phyloP scores from a whole-genome alignment of 2,113 vertebrate species.

The Gavialis gangeticus region DNA sequence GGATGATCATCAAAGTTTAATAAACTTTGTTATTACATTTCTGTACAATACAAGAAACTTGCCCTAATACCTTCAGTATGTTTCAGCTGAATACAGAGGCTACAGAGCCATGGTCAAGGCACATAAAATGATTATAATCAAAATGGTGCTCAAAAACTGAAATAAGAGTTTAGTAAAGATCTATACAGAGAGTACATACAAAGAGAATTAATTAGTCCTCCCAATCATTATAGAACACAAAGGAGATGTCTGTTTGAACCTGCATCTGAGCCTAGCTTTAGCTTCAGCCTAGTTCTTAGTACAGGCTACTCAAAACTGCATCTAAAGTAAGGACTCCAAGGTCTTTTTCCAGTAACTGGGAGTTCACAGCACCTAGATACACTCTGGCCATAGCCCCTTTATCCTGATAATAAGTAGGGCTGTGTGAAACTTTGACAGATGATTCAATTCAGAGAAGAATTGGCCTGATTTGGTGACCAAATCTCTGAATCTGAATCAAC shows the following conservation, averaged over 20 bases:
- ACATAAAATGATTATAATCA: too few relatives aligned
- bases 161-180: neutral
- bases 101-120: too few relatives aligned
- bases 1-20: too few relatives aligned
- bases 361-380: neutral
- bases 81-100: too few relatives aligned
- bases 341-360: neutral
- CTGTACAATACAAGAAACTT: too few relatives aligned
- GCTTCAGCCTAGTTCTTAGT: neutral
- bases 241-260: neutral
- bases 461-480: too few relatives aligned
- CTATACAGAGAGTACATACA: fast-evolving
- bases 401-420: neutral
- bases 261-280: neutral
- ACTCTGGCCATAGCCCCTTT: neutral
- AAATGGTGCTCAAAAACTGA: neutral
- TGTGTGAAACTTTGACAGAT: neutral
- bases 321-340: neutral
- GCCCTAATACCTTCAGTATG: too few relatives aligned
- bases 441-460: too few relatives aligned
- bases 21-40: too few relatives aligned
- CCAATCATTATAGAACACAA: neutral
- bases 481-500: too few relatives aligned
- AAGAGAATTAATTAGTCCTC: too few relatives aligned
- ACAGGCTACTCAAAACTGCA: neutral